These are phyloP conservation scores for Allobates femoralis DNA, from an alignment of 2,797 vertebrate species.

Conservation along the genomic window DNA sequence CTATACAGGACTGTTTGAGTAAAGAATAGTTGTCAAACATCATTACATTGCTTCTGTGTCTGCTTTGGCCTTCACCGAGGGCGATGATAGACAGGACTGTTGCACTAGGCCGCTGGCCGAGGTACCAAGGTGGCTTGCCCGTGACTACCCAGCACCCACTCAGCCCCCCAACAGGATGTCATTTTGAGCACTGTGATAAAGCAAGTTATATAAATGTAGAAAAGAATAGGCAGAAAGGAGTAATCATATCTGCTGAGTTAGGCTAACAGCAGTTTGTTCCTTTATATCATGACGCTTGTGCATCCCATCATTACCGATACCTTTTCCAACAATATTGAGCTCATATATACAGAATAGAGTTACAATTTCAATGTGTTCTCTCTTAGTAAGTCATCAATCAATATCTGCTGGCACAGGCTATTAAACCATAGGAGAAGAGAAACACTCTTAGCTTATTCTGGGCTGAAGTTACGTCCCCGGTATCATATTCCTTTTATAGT, in stretches of 20 bases:
- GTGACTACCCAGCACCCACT: too few species aligned
- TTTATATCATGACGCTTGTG: not conserved
- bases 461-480: not conserved
- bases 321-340: not conserved
- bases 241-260: not conserved
- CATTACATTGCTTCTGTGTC: too few species aligned
- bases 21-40: too few species aligned
- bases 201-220: not conserved
- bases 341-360: not conserved
- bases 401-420: conserved; percentile 9
- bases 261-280: not conserved
- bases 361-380: not conserved
- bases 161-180: too few species aligned
- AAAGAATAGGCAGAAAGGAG: not conserved
- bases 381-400: conserved; percentile 19
- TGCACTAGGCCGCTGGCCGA: too few species aligned
- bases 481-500: not conserved
- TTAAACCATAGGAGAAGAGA: not conserved
- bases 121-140: too few species aligned
- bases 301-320: not conserved
- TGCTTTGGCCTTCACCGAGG: too few species aligned
- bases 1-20: too few species aligned
- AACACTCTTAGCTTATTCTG: not conserved
- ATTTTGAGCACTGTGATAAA: not conserved
- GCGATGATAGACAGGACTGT: too few species aligned